Conservation (phyloP, 2,113 vertebrate species). For the Hoplias malabaricus region DNA sequence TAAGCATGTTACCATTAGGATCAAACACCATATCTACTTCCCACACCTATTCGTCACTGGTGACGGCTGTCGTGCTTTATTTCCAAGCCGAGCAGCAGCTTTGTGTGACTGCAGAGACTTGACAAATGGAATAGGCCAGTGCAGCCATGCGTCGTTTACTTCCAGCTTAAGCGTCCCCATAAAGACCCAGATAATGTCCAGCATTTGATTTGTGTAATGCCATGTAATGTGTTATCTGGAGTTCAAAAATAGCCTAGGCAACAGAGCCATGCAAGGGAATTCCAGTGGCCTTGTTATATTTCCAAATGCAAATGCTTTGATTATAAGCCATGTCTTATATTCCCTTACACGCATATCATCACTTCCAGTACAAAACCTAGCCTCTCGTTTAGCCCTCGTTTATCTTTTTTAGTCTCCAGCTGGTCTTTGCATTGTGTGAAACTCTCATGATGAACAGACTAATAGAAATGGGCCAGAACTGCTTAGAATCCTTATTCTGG, state of each 20-base stretch:
- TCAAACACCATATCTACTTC: slow-evolving; percentile 38
- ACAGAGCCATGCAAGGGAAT: not conserved
- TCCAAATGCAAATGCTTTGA: slow-evolving; percentile 15
- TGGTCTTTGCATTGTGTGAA: too few species aligned
- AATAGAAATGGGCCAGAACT: too few species aligned
- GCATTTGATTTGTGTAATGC: slow-evolving; percentile 28
- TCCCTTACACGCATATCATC: too few species aligned
- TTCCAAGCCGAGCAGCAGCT: not conserved
- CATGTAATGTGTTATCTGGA: slow-evolving; percentile 2
- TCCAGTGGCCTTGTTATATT: not conserved
- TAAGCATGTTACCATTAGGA: slow-evolving; percentile 23
- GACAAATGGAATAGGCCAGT: slow-evolving; percentile 29
- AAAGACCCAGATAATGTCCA: not conserved
- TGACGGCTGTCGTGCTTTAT: slow-evolving; percentile 21
- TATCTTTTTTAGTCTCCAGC: too few species aligned
- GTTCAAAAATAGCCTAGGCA: slow-evolving; percentile 1
- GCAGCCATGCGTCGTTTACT: slow-evolving; percentile 23
- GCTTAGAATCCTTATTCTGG: too few species aligned
- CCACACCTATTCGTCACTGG: slow-evolving; percentile 32
- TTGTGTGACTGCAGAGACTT: slow-evolving; percentile 8
- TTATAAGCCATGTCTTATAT: too few species aligned
- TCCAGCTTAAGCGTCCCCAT: slow-evolving; percentile 17
- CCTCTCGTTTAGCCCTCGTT: too few species aligned
- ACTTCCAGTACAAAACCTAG: too few species aligned
- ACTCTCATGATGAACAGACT: too few species aligned